These are phyloP conservation scores for Falcaria lacertinaria DNA, from an alignment of 2,888 invertebrate genomes.

Conservation along the genomic window DNA sequence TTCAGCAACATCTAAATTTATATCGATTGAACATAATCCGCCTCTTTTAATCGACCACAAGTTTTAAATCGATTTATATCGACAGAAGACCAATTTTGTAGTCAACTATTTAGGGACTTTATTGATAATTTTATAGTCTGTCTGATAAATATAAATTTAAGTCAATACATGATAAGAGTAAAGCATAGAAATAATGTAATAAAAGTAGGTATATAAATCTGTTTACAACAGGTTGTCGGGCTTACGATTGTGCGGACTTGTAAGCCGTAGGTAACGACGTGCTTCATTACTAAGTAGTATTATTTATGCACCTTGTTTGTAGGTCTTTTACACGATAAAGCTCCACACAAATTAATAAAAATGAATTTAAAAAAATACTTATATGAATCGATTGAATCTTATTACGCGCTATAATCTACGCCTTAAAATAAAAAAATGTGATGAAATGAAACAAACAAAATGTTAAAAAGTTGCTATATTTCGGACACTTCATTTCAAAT, in stretches of 20 bases:
- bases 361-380: constrained; percentile 16
- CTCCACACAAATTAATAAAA: constrained; percentile 25
- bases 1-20: not conserved
- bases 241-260: constrained; percentile 47
- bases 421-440: no score
- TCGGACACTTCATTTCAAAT: constrained; percentile 41
- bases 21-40: not conserved
- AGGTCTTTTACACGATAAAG: constrained; percentile 34
- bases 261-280: constrained; percentile 53
- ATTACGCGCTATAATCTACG: no score
- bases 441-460: constrained; percentile 37
- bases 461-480: constrained; percentile 61
- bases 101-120: no score
- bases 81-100: no score
- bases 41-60: not conserved
- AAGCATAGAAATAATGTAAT: not conserved
- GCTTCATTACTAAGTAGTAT: constrained; percentile 58
- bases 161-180: not conserved
- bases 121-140: no score
- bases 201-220: constrained; percentile 19
- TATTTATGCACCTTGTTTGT: constrained; percentile 50
- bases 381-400: constrained; percentile 4
- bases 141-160: not conserved
- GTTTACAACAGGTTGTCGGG: constrained; percentile 34
- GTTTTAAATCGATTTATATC: no score